Evolutionary conservation across 2,888 invertebrate genomes (phyloP).

Genomic region (Drosophila hawaiiensis): DNA sequence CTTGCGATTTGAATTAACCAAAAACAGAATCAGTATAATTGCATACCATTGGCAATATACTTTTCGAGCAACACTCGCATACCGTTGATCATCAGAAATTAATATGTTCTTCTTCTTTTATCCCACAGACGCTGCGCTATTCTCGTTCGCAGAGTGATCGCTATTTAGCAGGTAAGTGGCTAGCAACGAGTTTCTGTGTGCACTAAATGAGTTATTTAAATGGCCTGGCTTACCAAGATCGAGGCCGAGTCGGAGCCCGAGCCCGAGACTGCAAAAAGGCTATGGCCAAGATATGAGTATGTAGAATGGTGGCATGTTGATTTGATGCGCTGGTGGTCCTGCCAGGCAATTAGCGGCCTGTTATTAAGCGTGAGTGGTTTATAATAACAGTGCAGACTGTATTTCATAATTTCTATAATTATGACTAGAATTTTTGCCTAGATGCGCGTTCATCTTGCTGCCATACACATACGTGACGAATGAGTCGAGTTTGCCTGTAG

Average conservation of each 20-base stretch:
- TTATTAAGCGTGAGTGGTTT: conserved; percentile 79
- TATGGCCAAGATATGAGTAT: background rate
- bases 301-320: conserved; percentile 43
- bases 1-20: background rate
- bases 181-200: conserved; percentile 60
- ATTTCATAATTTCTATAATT: conserved; percentile 69
- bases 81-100: conserved; percentile 67
- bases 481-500: background rate
- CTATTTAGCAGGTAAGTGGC: conserved; percentile 85
- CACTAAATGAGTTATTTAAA: conserved; percentile 80
- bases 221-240: conserved; percentile 44
- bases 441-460: background rate
- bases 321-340: conserved; percentile 74
- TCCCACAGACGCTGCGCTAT: conserved; percentile 84
- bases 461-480: background rate
- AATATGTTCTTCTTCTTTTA: conserved; percentile 47
- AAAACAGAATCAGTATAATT: background rate
- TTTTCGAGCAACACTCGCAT: conserved; percentile 55
- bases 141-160: conserved; percentile 85
- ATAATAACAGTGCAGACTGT: conserved; percentile 62
- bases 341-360: conserved; percentile 76
- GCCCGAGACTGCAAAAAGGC: conserved; percentile 25
- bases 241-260: conserved; percentile 28
- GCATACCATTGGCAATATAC: background rate
- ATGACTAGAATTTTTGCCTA: conserved; percentile 6